Evolutionary conservation across 2,113 vertebrate species (phyloP), one percentile per base, ranked within the genome.

Genomic region (Macquaria australasica): DNA sequence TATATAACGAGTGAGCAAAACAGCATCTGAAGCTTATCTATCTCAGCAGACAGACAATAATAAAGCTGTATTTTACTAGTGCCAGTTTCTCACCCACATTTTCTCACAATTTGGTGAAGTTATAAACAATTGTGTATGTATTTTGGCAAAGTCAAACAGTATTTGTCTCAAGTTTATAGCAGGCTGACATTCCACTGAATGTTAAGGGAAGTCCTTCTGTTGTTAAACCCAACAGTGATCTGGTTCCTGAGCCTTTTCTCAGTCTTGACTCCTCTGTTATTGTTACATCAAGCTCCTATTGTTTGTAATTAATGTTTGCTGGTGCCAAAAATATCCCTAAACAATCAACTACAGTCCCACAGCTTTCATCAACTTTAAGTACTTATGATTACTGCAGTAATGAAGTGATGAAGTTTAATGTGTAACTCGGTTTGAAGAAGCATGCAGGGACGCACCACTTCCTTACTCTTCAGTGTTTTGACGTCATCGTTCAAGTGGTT

Each of bases 401-500:
- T 56, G 1, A 70, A 81, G 34, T 59, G 8, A 2, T 60, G 3
- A 39, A 41, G 25, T 43, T 60, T 55, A 81, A 0, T 4, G 21
- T 55, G 14, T 45, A 60, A 37, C 39, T 51, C 5, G n/a, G 69
- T 39, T 64, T 43, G 10, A 83, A 77, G 69, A 86, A 87, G 18
- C 72, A 84, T 60, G 50, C 48, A 86, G 68, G 59, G 48, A 83
- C 98, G 95, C 94, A 99, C 98, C 95, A 96, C 93, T 85, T 99
- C 97, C 75, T 97, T 97, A 94, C 95, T 96, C 92, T 96, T 96
- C 81, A 94, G 84, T 51, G 96, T 87, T 59, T 87, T 93, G 0
- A 93, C 73, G 25, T 96, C 95, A 37, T 96, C 95, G n/a, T 95
- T 96, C 75, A 99, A 94, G 88, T 98, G 96, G 68, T 94, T 96